Percentiles rank a stretch among this genome's conserved stretches.
These are phyloP conservation scores for Melieria omissa DNA, from an alignment of 2,888 invertebrate genomes.

Conservation along the genomic window DNA sequence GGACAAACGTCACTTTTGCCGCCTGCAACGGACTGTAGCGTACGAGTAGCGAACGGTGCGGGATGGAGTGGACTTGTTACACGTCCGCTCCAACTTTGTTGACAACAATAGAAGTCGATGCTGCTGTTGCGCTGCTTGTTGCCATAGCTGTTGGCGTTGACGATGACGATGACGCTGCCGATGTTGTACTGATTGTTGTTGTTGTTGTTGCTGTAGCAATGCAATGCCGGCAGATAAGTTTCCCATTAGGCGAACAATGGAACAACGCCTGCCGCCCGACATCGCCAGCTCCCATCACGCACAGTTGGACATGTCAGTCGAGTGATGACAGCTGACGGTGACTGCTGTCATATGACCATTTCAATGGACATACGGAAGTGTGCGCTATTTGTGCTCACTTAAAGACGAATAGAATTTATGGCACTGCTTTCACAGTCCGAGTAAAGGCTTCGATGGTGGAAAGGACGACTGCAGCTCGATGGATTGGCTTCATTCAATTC, in stretches of 20 bases:
- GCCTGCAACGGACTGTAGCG: not conserved
- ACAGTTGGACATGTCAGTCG: too few species aligned
- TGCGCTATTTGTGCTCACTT: too few species aligned
- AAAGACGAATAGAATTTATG: too few species aligned
- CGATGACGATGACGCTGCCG: slow-evolving; percentile 1
- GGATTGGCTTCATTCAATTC: too few species aligned
- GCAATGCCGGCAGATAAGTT: slow-evolving; percentile 35
- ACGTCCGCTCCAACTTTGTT: slow-evolving; percentile 4
- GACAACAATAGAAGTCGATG: slow-evolving; percentile 11
- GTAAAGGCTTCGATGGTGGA: not conserved
- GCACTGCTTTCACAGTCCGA: not conserved
- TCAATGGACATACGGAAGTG: not conserved
- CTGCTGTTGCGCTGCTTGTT: not conserved
- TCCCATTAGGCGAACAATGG: slow-evolving; percentile 38
- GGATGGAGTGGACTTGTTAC: too few species aligned
- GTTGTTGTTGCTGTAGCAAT: slow-evolving; percentile 8
- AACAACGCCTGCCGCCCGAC: not conserved
- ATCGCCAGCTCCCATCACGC: too few species aligned
- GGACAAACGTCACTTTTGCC: slow-evolving; percentile 17
- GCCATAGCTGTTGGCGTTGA: slow-evolving; percentile 6
- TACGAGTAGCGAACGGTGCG: too few species aligned
- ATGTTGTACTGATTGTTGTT: not conserved
- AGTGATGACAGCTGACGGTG: not conserved
- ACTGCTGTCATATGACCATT: slow-evolving; percentile 10
- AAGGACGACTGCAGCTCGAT: too few species aligned